phyloP scores from a whole-genome alignment of 2,888 invertebrate species.

The Achlya flavicornis region DNA sequence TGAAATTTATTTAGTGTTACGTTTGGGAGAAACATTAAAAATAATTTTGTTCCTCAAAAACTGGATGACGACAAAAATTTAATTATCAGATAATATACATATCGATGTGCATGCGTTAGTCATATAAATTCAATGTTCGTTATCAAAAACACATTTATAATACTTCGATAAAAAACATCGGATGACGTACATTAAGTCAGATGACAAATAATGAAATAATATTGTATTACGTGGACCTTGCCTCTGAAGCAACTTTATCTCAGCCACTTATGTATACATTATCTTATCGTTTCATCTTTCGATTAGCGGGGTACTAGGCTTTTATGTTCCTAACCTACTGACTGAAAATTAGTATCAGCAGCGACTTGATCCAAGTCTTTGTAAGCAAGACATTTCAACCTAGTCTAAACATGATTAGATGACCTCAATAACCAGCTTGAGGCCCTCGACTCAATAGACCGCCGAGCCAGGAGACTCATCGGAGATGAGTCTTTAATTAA shows the following conservation, averaged over 20 bases:
- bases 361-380: no score
- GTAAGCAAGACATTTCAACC: background rate
- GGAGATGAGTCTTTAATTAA: no score
- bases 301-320: background rate
- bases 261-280: background rate
- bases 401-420: background rate
- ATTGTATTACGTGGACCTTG: background rate
- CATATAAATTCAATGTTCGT: background rate
- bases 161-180: background rate
- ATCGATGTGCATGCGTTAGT: background rate
- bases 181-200: slow-evolving; percentile 3
- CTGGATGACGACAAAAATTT: background rate
- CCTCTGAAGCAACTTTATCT: background rate
- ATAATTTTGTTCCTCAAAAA: no score
- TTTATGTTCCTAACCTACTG: background rate
- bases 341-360: background rate
- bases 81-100: background rate
- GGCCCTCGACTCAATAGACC: no score
- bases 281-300: background rate
- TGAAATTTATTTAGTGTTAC: background rate
- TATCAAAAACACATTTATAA: background rate
- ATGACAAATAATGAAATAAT: slow-evolving; percentile 7
- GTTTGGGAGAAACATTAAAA: no score
- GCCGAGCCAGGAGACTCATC: no score
- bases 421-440: no score